Percentiles rank a stretch among this genome's conserved stretches.
phyloP scores from a whole-genome alignment of 2,888 invertebrate genomes.

The Athrips mouffetella region DNA sequence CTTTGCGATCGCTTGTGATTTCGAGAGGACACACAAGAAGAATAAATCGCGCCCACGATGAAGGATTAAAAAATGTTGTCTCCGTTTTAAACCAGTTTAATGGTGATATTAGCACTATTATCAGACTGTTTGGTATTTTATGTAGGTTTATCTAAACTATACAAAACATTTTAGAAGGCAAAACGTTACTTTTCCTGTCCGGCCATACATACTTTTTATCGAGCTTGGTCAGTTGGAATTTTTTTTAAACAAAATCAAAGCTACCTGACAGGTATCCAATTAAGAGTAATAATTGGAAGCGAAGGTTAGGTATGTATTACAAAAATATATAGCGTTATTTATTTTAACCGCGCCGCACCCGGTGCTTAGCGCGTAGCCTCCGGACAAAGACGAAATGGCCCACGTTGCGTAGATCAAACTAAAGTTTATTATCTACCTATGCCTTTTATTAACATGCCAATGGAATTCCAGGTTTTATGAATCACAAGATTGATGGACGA shows the following conservation, averaged over 20 bases:
- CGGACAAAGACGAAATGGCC: slow-evolving; percentile 27
- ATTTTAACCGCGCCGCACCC: slow-evolving; percentile 56
- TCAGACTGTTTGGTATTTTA: background rate
- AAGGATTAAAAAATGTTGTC: background rate
- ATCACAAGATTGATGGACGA: slow-evolving; percentile 2
- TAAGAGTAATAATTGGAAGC: slow-evolving; percentile 59
- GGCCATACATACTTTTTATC: too few relatives aligned
- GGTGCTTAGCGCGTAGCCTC: slow-evolving; percentile 30
- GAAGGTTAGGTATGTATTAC: slow-evolving; percentile 36
- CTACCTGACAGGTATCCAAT: slow-evolving; percentile 50
- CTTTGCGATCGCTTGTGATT: slow-evolving; percentile 16
- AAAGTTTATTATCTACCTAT: background rate
- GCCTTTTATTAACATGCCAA: slow-evolving; percentile 13
- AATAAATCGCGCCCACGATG: background rate
- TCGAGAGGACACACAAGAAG: slow-evolving; percentile 7
- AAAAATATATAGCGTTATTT: slow-evolving; percentile 48
- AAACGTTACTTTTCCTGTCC: background rate
- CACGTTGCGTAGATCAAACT: background rate
- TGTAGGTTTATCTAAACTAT: too few relatives aligned
- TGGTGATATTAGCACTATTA: slow-evolving; percentile 1
- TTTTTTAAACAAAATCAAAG: slow-evolving; percentile 49
- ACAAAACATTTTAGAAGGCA: background rate
- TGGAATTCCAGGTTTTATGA: slow-evolving; percentile 10
- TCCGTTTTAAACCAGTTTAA: slow-evolving; percentile 25
- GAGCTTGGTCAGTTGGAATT: too few relatives aligned